These are phyloP conservation scores for Sciurus niger DNA, from an alignment of 2,113 vertebrate species.

Conservation along the genomic window DNA sequence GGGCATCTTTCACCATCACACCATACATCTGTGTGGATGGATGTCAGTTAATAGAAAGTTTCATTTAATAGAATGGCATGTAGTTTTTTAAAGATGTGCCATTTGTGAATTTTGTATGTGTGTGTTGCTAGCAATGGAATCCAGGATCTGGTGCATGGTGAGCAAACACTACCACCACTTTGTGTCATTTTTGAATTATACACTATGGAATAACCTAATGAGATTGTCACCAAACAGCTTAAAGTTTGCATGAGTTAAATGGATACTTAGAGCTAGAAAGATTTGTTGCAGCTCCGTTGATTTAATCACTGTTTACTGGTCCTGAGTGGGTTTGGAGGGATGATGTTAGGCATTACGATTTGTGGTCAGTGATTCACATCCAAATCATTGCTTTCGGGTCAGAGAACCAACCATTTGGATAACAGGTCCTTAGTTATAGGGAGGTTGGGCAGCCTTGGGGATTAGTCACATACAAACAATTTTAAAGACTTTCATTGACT, in stretches of 20 bases:
- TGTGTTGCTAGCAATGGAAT: not conserved
- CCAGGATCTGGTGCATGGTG: not conserved
- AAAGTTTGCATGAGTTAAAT: not conserved
- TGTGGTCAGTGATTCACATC: constrained; percentile 64
- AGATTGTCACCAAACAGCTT: not conserved
- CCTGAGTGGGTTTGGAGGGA: not conserved
- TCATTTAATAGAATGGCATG: not conserved
- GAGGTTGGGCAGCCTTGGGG: not conserved
- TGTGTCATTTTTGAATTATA: not conserved
- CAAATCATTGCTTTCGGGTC: constrained; percentile 65
- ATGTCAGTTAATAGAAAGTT: not conserved
- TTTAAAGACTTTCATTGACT: not conserved
- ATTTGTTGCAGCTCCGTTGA: not conserved
- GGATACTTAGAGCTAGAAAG: not conserved
- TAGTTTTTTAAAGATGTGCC: not conserved
- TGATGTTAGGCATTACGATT: not conserved
- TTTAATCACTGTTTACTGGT: not conserved
- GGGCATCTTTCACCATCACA: not conserved
- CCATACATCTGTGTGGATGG: not conserved
- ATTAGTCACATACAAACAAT: constrained; percentile 39
- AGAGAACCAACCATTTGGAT: constrained; percentile 59
- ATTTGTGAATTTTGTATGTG: no score
- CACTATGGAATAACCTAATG: not conserved
- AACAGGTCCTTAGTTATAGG: not conserved
- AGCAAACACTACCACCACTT: not conserved